Base-by-base conservation (phyloP, 1,140 invertebrate genomes). In the Zaprionus taronus region DNA sequence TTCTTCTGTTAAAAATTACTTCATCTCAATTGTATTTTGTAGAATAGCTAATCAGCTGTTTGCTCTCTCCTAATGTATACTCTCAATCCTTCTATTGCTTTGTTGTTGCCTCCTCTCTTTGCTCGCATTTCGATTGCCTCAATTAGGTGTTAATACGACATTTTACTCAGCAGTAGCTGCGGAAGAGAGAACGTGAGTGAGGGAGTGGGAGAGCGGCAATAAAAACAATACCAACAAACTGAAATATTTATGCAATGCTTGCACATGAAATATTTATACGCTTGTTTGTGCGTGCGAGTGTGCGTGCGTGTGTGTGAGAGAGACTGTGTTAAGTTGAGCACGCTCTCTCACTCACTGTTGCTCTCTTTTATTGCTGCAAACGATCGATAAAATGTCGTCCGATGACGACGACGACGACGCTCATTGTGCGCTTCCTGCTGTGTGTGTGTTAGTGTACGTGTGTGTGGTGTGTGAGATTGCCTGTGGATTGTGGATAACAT, bases 61-160 rank as follows among this genome's bases (percentile, higher is more conserved):
- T 7, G n/a, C 5, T 11, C 9, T 11, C 9, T 34, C 9, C 31
- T 34, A 11, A 4, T 11, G 38, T 15, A 15, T 7, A 7, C n/a
- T 17, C n/a, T 47, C n/a, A 47, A 3, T 17, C 41, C 0, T n/a
- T 20, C n/a, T 7, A 47, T 4, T 47, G 41, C 2, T 17, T n/a
- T 44, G n/a, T 55, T 36, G 38, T 38, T 22, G 36, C 36, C 38
- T 67, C 38, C 34, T 69, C 47, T 26, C 36, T 62, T 55, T 34
- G 28, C 26, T 81, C 85, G 57, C 58, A 68, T 66, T 56, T 66
- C 65, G 55, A 79, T 85, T 73, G 62, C 72, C 83, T 67, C 84
- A 86, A 83, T 86, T 86, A 80, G 83, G 80, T 86, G 83, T 86
- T 86, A 86, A 86, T 86, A 77, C 81, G 77, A 77, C 83, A 86